Evolutionary conservation across 2,888 invertebrate genomes (phyloP), one percentile per base, ranked within the genome.

Genomic region (Ophraella communa): DNA sequence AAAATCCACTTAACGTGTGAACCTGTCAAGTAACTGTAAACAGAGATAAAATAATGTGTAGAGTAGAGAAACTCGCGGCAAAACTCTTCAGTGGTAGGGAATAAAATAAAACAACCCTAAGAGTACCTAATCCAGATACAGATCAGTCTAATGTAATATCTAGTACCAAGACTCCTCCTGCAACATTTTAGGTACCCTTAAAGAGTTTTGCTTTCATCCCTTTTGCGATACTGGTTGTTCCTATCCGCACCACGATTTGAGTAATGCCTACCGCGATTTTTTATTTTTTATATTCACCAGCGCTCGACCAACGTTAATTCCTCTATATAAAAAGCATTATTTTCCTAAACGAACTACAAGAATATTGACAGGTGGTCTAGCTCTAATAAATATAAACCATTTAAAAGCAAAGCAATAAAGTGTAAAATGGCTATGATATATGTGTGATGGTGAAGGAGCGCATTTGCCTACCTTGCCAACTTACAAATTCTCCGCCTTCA

Each of bases 401-500:
- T 55, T 45, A 63, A 39, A 81, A 81, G 80, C 79, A 76, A 80
- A 80, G 79, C 79, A 80, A 81, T 81, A 79, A 73, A 74, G 75
- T 79, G 77, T 76, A 74, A 57, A 65, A 65, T 77, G 76, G 75
- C 68, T 76, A 75, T 73, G 74, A 75, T 51, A 51, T 4, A 77
- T 76, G 75, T 80, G 78, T 79, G 76, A 79, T 80, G 81, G 81
- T 82, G 80, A 82, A 82, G 81, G 85, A 84, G 85, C 85, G 85
- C 82, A 82, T 84, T 72, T 86, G 85, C 86, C 87, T 88, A 88
- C 89, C 88, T 88, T 89, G 89, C 89, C 88, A 89, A 87, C 88
- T 88, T 86, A 89, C 88, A 88, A 88, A 89, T 83, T 89, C 89
- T 86, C 89, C 89, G 85, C 88, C 88, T 86, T 89, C 89, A 87